A percentile compares a stretch with the other conserved stretches of the same genome.
phyloP scores from a whole-genome alignment of 2,888 invertebrate genomes.

The Tinea semifulvella region DNA sequence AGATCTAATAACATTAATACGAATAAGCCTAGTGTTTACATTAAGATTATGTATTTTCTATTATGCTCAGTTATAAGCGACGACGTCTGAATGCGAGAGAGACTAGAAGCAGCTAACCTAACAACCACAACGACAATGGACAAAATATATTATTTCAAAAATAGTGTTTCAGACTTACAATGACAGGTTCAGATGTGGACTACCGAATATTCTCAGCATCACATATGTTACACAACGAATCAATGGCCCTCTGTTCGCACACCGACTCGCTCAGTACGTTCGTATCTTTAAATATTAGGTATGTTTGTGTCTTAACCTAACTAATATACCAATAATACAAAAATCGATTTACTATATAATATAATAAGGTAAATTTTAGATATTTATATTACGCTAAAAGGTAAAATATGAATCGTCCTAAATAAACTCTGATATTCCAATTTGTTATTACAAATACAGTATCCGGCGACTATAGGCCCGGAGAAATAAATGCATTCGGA shows the following conservation, averaged over 20 bases:
- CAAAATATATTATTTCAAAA: slow-evolving; percentile 8
- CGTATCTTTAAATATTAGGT: no score
- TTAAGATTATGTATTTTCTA: slow-evolving; percentile 62
- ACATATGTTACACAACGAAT: slow-evolving; percentile 62
- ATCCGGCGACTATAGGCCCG: slow-evolving; percentile 50
- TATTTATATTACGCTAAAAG: slow-evolving; percentile 67
- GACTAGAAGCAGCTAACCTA: slow-evolving; percentile 55
- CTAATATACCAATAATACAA: slow-evolving; percentile 66
- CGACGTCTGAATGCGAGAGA: slow-evolving; percentile 57
- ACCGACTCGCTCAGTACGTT: slow-evolving; percentile 65
- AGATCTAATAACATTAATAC: slow-evolving; percentile 67
- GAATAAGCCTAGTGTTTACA: slow-evolving; percentile 54
- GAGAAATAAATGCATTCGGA: slow-evolving; percentile 65
- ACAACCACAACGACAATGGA: slow-evolving; percentile 11
- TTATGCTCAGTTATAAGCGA: slow-evolving; percentile 58
- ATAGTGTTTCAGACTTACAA: slow-evolving; percentile 9
- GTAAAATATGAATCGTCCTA: slow-evolving; percentile 67
- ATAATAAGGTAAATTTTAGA: slow-evolving; percentile 68
- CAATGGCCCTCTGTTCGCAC: slow-evolving; percentile 67
- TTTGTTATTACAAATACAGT: slow-evolving; percentile 35
- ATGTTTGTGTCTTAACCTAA: slow-evolving; percentile 64
- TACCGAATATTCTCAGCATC: slow-evolving; percentile 55
- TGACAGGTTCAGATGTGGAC: slow-evolving; percentile 4
- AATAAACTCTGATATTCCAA: slow-evolving; percentile 68
- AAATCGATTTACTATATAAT: slow-evolving; percentile 66